phyloP scores from a whole-genome alignment of 2,888 invertebrate species.

The Yponomeuta sedellus region DNA sequence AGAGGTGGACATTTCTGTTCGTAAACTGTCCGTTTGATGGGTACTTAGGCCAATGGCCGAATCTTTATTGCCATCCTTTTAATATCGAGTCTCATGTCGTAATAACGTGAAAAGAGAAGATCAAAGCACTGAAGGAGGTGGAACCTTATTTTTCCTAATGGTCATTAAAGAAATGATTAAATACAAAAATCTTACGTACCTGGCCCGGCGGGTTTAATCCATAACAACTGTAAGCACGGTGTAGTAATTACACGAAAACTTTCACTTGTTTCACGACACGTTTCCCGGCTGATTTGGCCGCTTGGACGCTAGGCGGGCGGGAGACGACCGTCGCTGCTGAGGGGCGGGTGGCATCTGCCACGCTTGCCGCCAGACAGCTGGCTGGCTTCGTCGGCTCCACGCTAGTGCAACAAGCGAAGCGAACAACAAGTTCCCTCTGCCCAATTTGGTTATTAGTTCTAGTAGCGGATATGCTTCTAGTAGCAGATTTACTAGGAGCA shows the following conservation, averaged over 20 bases:
- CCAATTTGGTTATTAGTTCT: no score
- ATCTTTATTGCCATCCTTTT: slow-evolving; percentile 43
- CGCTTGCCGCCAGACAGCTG: slow-evolving; percentile 30
- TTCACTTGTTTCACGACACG: slow-evolving; percentile 3
- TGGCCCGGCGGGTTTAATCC: background rate
- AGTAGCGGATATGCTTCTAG: no score
- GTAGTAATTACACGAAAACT: background rate
- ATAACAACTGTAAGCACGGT: background rate
- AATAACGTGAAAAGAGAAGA: slow-evolving; percentile 6
- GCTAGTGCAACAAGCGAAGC: background rate
- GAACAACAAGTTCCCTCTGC: background rate
- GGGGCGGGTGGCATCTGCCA: slow-evolving; percentile 24
- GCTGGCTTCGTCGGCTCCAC: background rate
- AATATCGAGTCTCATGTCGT: slow-evolving; percentile 8
- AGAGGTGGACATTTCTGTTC: slow-evolving; percentile 19
- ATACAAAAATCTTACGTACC: background rate
- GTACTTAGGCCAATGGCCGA: slow-evolving; percentile 29
- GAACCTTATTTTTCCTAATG: no score
- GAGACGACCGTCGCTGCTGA: slow-evolving; percentile 15
- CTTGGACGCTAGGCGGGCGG: slow-evolving; percentile 16
- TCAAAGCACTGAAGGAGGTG: background rate
- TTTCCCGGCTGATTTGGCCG: background rate
- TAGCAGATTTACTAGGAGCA: no score
- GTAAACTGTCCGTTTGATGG: slow-evolving; percentile 29
- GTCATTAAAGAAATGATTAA: no score